Base-by-base conservation (phyloP, 2,888 invertebrate species). In the Drosophila hamatofila region DNA sequence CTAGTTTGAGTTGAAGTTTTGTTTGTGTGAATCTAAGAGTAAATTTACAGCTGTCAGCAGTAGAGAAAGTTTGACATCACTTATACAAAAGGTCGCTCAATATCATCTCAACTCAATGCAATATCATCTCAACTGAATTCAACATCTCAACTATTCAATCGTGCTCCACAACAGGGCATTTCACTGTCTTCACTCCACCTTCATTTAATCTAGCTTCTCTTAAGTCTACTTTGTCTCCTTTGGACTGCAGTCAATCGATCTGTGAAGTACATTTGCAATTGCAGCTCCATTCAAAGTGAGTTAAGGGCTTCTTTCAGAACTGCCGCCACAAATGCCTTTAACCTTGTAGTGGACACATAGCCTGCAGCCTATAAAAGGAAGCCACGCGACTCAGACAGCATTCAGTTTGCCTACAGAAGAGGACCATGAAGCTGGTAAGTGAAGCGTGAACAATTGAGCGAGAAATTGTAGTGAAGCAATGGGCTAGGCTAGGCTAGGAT, bases 271-370 rank as follows among this genome's bases (percentile, higher is more conserved):
- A 78, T 72, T 71, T 82, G 80, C 80, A 81, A 66, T 67, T 72
- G 79, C 72, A 68, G 71, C 67, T 51, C 49, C 60, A 77, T 72
- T 81, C 81, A 80, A 75, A 81, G 73, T 80, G 78, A 83, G 79
- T 85, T 85, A 83, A 80, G 70, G 71, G 66, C 57, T 79, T 66
- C 83, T 83, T 84, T 83, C 55, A 60, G 48, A 82, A 68, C 73
- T 57, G 80, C 84, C 84, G 82, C 80, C 63, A 41, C 68, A 70
- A 83, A 80, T 79, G 80, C 83, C 80, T 81, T 78, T 83, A 83
- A 83, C 85, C 83, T 81, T 81, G 72, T 63, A 11, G 25, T 25
- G 54, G 54, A 27, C n/a, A 25, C 25, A 25, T 18, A 12, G 39
- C 6, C 37, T 33, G 49, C 49, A 52, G 37, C 41, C 64, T 84